A percentile compares a stretch with the other conserved stretches of the same genome.
Conservation (phyloP, 1,140 invertebrate species). For the Tetramorium alpestre region DNA sequence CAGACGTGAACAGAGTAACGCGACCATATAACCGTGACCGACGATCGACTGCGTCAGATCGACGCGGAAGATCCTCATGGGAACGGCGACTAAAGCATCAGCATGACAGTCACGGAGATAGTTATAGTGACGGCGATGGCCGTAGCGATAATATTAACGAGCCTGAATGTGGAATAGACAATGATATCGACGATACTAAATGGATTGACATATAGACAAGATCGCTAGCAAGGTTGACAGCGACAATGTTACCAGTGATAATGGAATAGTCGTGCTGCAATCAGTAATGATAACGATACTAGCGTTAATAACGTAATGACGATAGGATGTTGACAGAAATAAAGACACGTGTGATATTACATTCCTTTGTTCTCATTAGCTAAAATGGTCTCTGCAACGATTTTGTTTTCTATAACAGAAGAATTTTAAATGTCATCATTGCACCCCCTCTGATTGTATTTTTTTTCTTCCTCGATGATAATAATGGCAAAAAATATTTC, state of each 20-base stretch:
- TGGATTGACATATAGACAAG: constrained; percentile 53
- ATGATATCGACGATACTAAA: constrained; percentile 49
- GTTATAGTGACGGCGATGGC: constrained; percentile 37
- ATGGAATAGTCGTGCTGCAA: neutral
- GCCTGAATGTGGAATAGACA: constrained; percentile 45
- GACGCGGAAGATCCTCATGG: constrained; percentile 46
- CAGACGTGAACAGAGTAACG: constrained; percentile 16
- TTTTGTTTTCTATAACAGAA: neutral
- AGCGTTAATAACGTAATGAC: neutral
- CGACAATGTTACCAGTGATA: constrained; percentile 12
- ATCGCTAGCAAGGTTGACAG: constrained; percentile 23
- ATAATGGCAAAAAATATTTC: neutral
- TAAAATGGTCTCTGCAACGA: neutral
- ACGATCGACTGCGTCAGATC: constrained; percentile 50
- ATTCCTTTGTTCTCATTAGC: neutral
- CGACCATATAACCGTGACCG: constrained; percentile 43
- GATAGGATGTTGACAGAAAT: neutral
- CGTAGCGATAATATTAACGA: constrained; percentile 52
- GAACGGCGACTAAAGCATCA: constrained; percentile 47
- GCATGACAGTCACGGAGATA: constrained; percentile 51
- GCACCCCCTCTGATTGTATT: neutral
- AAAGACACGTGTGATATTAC: neutral
- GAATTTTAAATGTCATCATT: neutral
- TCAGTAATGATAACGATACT: constrained; percentile 25
- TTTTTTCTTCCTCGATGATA: neutral